Evolutionary conservation across 2,888 invertebrate species (phyloP).

Genomic region (Ditula angustiorana): DNA sequence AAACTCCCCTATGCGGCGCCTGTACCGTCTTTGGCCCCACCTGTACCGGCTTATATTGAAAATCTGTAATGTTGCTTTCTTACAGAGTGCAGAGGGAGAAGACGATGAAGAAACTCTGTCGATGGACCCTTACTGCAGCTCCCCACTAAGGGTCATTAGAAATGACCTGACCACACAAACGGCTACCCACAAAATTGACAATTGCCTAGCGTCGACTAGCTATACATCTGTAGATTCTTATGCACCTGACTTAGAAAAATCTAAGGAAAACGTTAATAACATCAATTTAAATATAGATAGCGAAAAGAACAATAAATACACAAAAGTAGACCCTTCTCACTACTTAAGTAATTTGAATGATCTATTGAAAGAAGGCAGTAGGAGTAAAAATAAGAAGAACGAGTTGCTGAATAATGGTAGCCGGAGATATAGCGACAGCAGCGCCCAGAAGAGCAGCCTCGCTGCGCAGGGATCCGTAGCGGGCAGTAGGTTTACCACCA

Average conservation of each 20-base stretch:
- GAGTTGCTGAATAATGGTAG: slow-evolving; percentile 72
- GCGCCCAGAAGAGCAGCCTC: slow-evolving; percentile 68
- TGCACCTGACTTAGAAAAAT: slow-evolving; percentile 69
- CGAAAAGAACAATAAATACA: slow-evolving; percentile 64
- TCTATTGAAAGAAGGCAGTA: slow-evolving; percentile 60
- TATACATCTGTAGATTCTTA: slow-evolving; percentile 60
- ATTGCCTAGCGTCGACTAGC: slow-evolving; percentile 60
- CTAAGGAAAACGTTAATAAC: slow-evolving; percentile 74
- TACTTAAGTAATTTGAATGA: slow-evolving; percentile 59
- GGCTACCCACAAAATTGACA: slow-evolving; percentile 49
- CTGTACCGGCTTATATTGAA: neutral
- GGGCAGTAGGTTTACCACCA: slow-evolving; percentile 75
- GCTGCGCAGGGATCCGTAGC: slow-evolving; percentile 51
- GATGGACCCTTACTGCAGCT: slow-evolving; percentile 72
- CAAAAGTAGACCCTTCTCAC: slow-evolving; percentile 58
- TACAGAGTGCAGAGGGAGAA: slow-evolving; percentile 82
- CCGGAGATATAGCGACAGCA: slow-evolving; percentile 74
- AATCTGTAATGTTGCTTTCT: neutral
- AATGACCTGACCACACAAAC: slow-evolving; percentile 70
- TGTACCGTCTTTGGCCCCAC: neutral
- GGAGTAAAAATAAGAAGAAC: slow-evolving; percentile 57
- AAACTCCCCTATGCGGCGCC: too few relatives aligned
- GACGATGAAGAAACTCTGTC: slow-evolving; percentile 86
- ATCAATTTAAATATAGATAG: slow-evolving; percentile 72
- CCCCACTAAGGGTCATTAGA: slow-evolving; percentile 67